Evolutionary conservation across 1,140 invertebrate species (phyloP).

Genomic region (Cepaea nemoralis): DNA sequence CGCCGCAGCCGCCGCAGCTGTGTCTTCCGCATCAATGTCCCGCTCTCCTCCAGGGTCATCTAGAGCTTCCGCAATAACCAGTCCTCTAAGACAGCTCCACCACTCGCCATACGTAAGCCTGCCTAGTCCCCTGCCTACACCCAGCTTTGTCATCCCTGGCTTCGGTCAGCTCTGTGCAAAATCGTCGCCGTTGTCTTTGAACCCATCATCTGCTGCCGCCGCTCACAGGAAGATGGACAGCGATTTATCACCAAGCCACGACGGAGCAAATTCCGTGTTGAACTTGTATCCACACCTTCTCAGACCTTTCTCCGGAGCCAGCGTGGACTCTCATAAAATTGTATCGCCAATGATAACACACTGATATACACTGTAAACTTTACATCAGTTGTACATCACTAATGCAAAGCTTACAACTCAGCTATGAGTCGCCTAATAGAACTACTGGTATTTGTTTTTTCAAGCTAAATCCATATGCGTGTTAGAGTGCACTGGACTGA

Average conservation of each 20-base stretch:
- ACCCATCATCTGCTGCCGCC: neutral
- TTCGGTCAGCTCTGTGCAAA: conserved; percentile 26
- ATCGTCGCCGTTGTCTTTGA: neutral
- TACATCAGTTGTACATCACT: no score
- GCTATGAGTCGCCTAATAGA: no score
- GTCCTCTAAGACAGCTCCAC: neutral
- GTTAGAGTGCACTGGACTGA: no score
- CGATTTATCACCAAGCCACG: neutral
- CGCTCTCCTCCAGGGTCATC: neutral
- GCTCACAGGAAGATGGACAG: conserved; percentile 7
- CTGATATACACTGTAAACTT: conserved; percentile 13
- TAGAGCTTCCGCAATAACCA: neutral
- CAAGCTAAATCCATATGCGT: no score
- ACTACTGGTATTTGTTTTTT: no score
- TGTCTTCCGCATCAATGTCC: neutral
- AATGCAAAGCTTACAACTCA: no score
- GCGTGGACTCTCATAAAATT: conserved; percentile 9
- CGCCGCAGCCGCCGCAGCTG: neutral
- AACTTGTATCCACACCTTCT: conserved; percentile 16
- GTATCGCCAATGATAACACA: conserved; percentile 21
- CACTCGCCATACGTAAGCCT: neutral
- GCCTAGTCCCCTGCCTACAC: neutral
- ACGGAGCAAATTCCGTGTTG: neutral
- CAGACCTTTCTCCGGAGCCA: neutral
- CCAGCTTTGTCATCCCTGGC: conserved; percentile 1